Conservation (phyloP, 2,113 vertebrate genomes). For the Xerus inauris region DNA sequence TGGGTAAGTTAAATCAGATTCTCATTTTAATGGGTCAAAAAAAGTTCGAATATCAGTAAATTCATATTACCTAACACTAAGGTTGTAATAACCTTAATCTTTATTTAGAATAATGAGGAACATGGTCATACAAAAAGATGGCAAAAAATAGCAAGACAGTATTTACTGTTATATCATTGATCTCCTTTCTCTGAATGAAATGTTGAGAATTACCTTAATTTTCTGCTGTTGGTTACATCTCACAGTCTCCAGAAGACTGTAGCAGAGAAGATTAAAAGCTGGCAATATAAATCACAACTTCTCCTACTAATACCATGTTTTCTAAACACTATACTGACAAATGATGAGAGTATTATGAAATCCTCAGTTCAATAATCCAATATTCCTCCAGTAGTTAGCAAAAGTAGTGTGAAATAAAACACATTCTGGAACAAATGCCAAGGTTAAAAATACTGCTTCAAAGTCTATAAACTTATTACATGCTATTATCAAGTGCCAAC, state of each 20-base stretch:
- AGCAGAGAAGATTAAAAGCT: conserved; percentile 59
- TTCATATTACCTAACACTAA: not conserved
- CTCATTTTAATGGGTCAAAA: not conserved
- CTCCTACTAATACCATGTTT: conserved; percentile 18
- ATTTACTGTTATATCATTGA: not conserved
- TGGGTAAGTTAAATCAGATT: not conserved
- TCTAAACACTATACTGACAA: conserved; percentile 62
- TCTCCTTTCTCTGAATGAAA: not conserved
- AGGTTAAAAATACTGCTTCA: conserved; percentile 61
- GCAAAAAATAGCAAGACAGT: not conserved
- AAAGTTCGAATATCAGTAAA: not conserved
- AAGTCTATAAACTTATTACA: conserved; percentile 54
- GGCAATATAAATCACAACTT: conserved; percentile 53
- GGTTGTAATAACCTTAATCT: not conserved
- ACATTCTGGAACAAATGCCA: conserved; percentile 63
- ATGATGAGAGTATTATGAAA: conserved; percentile 43
- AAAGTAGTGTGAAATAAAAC: conserved; percentile 73
- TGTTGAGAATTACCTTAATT: not conserved
- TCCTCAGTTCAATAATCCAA: conserved; percentile 62
- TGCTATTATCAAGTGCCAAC: conserved; percentile 63
- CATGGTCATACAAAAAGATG: conserved; percentile 5
- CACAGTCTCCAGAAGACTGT: conserved; percentile 25
- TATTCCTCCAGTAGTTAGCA: conserved; percentile 56
- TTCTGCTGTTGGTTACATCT: conserved; percentile 37
- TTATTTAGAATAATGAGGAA: conserved; percentile 41